Evolutionary conservation across 1,140 invertebrate species (phyloP), one percentile per base, ranked within the genome.

Genomic region (Papilio glaucus): DNA sequence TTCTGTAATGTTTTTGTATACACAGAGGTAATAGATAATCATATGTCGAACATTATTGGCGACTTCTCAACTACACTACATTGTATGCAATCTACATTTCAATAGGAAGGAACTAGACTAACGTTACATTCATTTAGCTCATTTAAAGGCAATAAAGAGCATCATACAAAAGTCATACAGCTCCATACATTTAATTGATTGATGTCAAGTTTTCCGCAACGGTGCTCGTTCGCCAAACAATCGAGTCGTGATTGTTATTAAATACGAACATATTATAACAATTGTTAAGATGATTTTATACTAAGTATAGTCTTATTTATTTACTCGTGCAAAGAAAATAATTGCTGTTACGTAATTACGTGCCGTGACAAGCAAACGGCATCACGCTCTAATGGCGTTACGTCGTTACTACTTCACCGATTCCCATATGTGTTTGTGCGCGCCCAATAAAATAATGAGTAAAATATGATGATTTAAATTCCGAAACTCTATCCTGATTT

Each of bases 151-250:
- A 49, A 49, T 49, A 49, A 49, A 49, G 45, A 49, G 8, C 45
- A 49, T 49, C 45, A 49, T 49, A 57, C 49, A 57, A 49, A 49
- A 24, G 21, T 57, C 49, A 26, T 57, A 10, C 49, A 57, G 21
- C 9, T 57, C 49, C 49, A 57, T 57, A 57, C 49, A 57, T 21
- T 53, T 57, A 57, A 57, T 57, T 57, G 49, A 57, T 57, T 57
- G 49, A 57, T 57, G 49, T 57, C 21, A 57, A 57, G 21, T 26
- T 26, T 57, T 12, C 10, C 39, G 18, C 49, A 57, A 53, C 29
- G 29, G 2, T 33, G 29, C 49, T 24, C 42, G 42, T 49, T 53
- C 49, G 0, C 18, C 12, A 26, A 24, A 53, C 49, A 53, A 53
- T 24, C n/a, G 10, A 0, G 21, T 53, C 49, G 21, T 53, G 45